Conservation (phyloP, 2,113 vertebrate genomes). For the Dunckerocampus dactyliophorus region DNA sequence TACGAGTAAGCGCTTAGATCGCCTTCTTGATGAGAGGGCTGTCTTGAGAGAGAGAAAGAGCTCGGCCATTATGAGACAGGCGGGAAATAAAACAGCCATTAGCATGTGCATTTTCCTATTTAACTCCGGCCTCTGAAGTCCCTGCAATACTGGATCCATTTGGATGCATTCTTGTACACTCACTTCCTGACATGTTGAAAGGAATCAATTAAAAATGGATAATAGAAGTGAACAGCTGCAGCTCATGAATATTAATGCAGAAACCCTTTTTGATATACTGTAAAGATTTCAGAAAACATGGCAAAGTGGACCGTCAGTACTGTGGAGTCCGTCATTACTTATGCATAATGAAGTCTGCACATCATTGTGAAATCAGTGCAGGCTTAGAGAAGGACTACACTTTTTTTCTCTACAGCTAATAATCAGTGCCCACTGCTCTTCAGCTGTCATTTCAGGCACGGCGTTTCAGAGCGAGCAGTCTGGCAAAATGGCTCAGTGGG, state of each 20-base stretch:
- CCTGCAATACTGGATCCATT: conserved; percentile 39
- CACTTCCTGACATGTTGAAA: conserved; percentile 34
- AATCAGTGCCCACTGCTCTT: conserved; percentile 50
- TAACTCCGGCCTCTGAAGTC: conserved; percentile 12
- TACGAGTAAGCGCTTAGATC: conserved; percentile 1
- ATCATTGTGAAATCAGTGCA: conserved; percentile 37
- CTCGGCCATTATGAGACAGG: conserved; percentile 51
- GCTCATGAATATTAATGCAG: conserved; percentile 24
- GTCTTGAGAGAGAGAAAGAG: not conserved
- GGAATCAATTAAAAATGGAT: conserved; percentile 11
- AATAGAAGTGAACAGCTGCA: conserved; percentile 6
- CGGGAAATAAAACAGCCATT: conserved; percentile 50
- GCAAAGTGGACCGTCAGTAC: not conserved
- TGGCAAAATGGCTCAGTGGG: conserved; percentile 22
- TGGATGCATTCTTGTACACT: conserved; percentile 20
- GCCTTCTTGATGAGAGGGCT: not conserved
- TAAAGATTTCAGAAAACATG: not conserved
- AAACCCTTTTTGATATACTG: not conserved
- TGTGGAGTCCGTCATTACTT: conserved; percentile 3
- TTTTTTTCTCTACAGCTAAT: conserved; percentile 15
- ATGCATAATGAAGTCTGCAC: conserved; percentile 16
- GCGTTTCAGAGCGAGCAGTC: conserved; percentile 29
- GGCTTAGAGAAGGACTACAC: conserved; percentile 18
- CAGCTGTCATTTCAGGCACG: conserved; percentile 25
- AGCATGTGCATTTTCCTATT: conserved; percentile 48